These are phyloP conservation scores for Pocota personata DNA, from an alignment of 2,888 invertebrate species.

Conservation along the genomic window DNA sequence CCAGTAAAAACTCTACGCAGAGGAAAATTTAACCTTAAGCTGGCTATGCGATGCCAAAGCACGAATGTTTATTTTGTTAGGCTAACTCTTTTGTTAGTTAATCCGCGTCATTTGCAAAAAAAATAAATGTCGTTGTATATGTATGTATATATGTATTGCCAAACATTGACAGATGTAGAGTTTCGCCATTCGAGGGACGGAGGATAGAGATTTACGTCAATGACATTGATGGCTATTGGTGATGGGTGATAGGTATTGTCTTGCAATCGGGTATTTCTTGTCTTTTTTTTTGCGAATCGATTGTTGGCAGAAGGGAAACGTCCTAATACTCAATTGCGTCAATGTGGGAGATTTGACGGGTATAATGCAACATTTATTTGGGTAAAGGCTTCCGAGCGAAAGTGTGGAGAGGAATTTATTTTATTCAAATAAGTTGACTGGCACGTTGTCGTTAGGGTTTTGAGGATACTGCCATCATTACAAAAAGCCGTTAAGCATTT, in stretches of 20 bases:
- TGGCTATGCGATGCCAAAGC: constrained; percentile 41
- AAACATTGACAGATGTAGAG: constrained; percentile 60
- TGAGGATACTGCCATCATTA: not conserved
- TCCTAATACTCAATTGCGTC: constrained; percentile 27
- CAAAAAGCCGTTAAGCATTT: not conserved
- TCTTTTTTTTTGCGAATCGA: constrained; percentile 24
- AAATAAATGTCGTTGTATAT: not conserved
- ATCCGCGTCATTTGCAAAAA: constrained; percentile 37
- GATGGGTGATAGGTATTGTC: constrained; percentile 27
- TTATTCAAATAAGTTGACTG: not conserved
- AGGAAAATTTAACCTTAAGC: constrained; percentile 25
- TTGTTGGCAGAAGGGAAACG: constrained; percentile 12
- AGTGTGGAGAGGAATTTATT: not conserved
- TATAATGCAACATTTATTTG: constrained; percentile 10
- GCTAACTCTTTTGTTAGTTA: constrained; percentile 23
- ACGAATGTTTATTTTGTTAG: constrained; percentile 43
- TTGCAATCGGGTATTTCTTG: constrained; percentile 14
- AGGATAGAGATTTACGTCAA: constrained; percentile 59
- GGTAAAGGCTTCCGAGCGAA: not conserved
- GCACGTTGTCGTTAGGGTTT: not conserved
- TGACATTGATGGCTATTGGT: constrained; percentile 48
- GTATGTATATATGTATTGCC: not conserved
- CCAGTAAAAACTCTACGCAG: not conserved
- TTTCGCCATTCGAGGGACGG: constrained; percentile 18
- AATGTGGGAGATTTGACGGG: constrained; percentile 1